Base-by-base conservation (phyloP, 37 sponge, comb jelly and placozoan species). In the Tethya wilhelma region DNA sequence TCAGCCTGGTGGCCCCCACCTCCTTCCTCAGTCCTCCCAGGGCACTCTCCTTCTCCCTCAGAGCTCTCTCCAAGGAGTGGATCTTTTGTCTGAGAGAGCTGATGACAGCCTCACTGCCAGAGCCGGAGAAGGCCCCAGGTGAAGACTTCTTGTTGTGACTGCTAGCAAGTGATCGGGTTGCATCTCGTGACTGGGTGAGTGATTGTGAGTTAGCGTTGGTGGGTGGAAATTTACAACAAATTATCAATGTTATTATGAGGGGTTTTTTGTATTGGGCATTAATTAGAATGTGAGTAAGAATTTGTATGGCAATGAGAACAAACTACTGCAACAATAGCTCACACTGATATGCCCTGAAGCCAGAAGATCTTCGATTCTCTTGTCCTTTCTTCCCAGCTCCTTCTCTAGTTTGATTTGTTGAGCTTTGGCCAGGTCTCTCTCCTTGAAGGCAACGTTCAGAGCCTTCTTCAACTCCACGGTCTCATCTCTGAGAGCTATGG, bases 321-420 rank as follows among this genome's bases (percentile, higher is more conserved):
- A 66, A 66, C 7, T 22, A 62, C 1, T 37, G 3, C 38, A 53
- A 45, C 70, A 45, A 41, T 38, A 39, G 56, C 77, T 87, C 39
- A 77, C 79, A 46, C 62, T 64, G 56, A 90, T 58, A 80, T 81
- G 77, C 25, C 90, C 90, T 55, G 81, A 4, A 11, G 68, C 60
- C 31, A 90, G 44, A 0, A 90, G 81, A 29, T 90, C 86, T 45
- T 90, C 86, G 44, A 90, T 85, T 38, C 85, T 71, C 34, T 81
- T 84, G 75, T 90, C 86, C 67, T 80, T 69, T 75, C n/a, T 72
- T n/a, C 14, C 73, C 34, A 86, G 19, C 36, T 63, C 67, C 56
- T 67, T 29, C 29, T n/a, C n/a, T n/a, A n/a, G n/a, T n/a, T 60
- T n/a, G 29, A 42, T 44, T 26, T 69, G 44, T 17, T 72, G 32